Evolutionary conservation across 2,113 vertebrate genomes (phyloP), one percentile per base, ranked within the genome.

Genomic region (Gnathonemus echidnorhynchus): DNA sequence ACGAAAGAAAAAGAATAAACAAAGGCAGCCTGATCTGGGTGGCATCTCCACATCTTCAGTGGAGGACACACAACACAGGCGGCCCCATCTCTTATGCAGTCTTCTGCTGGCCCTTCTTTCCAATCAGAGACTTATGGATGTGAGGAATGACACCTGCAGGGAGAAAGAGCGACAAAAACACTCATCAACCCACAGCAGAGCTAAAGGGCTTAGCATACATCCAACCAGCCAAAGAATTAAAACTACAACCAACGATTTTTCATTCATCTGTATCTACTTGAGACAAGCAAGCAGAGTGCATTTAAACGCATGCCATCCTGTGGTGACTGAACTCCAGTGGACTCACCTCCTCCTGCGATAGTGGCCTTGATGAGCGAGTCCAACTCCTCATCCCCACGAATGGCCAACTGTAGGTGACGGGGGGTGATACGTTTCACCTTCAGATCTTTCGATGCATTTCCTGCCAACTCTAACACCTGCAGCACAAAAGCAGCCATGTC

Each of bases 61-160:
- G 94, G 90, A 94, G 92, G 94, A 91, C 93, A 89, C n/a, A 92
- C 92, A 93, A 91, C 90, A 93, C 91, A 92, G 93, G 91, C 92
- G 90, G 91, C 90, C 66, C 87, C 90, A 91, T 92, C 91, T 24
- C 94, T 94, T 98, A 99, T n/a, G 96, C 98, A 39, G 98, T 99
- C 93, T 99, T 99, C 95, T 99, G 98, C 89, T 99, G 98, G 86
- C 98, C 98, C 95, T 99, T 99, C 97, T 99, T 99, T 80, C 98
- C 98, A 53, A 99, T 99, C 93, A 99, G 97, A 93, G 98, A 99
- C 95, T 99, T 99, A 95, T 99, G 98, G 96, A 99, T 99, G 94
- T 99, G 98, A 58, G 98, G 98, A 93, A 99, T 99, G 91, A 99
- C 98, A 94, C 98, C 98, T 99, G 92, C 24, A 93, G 90, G 89